phyloP scores from a whole-genome alignment of 2,888 invertebrate species.

The Rotaria magnacalcarata region DNA sequence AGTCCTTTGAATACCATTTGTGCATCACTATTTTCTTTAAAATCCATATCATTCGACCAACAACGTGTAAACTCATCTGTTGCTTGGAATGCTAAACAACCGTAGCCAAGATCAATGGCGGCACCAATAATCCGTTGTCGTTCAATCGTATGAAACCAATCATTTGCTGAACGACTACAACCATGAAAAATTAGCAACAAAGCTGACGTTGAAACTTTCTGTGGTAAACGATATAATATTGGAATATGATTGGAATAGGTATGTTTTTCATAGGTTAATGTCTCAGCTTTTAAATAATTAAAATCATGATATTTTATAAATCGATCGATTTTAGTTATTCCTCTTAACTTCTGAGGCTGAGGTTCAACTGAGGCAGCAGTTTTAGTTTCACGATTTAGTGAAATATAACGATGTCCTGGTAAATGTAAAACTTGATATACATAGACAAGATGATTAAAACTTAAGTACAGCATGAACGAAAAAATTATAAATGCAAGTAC shows the following conservation, averaged over 20 bases:
- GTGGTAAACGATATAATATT: slow-evolving; percentile 18
- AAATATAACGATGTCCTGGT: too few relatives aligned
- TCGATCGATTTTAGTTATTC: not conserved
- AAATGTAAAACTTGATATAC: too few relatives aligned
- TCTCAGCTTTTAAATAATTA: not conserved
- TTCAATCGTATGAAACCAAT: slow-evolving; percentile 30
- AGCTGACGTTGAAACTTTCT: not conserved
- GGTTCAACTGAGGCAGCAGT: too few relatives aligned
- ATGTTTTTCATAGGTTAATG: not conserved
- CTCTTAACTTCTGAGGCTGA: too few relatives aligned
- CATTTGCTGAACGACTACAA: not conserved
- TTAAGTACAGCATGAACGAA: too few relatives aligned
- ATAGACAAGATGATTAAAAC: too few relatives aligned
- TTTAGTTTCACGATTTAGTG: too few relatives aligned
- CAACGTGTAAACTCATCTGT: not conserved
- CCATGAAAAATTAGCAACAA: slow-evolving; percentile 33
- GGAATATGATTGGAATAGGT: not conserved
- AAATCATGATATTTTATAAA: not conserved
- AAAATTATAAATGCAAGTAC: too few relatives aligned
- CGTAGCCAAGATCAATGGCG: slow-evolving; percentile 16
- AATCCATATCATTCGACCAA: not conserved
- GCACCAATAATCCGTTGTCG: slow-evolving; percentile 24
- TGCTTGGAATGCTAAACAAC: slow-evolving; percentile 31
- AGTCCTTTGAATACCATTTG: slow-evolving; percentile 17
- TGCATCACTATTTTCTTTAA: not conserved